Percentiles rank a stretch among this genome's conserved stretches.
phyloP scores from a whole-genome alignment of 2,797 vertebrate species.

The Xenentodon cancila region DNA sequence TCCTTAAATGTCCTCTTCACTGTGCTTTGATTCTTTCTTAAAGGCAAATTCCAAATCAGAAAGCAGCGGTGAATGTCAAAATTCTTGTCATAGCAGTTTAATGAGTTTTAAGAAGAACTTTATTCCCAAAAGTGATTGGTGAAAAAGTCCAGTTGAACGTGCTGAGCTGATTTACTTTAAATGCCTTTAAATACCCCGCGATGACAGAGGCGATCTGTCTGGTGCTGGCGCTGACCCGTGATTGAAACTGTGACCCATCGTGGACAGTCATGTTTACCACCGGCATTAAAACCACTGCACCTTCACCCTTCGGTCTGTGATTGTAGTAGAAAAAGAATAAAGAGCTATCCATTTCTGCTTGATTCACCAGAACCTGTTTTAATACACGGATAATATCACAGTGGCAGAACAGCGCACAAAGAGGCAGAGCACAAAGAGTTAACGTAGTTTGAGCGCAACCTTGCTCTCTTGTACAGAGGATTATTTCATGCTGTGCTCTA shows the following conservation, averaged over 20 bases:
- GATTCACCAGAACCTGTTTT: conserved; percentile 30
- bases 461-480: conserved; percentile 45
- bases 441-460: conserved; percentile 40
- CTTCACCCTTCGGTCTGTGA: conserved; percentile 53
- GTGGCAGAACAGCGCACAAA: conserved; percentile 6
- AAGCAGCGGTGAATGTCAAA: not conserved
- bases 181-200: conserved; percentile 25
- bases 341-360: conserved; percentile 31
- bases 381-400: not conserved
- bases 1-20: too few relatives aligned
- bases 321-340: conserved; percentile 19
- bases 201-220: conserved; percentile 71
- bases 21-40: too few relatives aligned
- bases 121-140: not conserved
- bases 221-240: conserved; percentile 50
- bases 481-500: conserved; percentile 42
- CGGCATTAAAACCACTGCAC: conserved; percentile 73
- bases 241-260: conserved; percentile 69
- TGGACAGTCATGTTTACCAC: conserved; percentile 71
- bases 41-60: too few relatives aligned
- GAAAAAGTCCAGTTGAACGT: not conserved
- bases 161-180: not conserved
- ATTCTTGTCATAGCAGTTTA: not conserved
- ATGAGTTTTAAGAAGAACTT: not conserved
- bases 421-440: conserved; percentile 24